Conservation (phyloP, 2,888 invertebrate genomes). For the Nowickia ferox region DNA sequence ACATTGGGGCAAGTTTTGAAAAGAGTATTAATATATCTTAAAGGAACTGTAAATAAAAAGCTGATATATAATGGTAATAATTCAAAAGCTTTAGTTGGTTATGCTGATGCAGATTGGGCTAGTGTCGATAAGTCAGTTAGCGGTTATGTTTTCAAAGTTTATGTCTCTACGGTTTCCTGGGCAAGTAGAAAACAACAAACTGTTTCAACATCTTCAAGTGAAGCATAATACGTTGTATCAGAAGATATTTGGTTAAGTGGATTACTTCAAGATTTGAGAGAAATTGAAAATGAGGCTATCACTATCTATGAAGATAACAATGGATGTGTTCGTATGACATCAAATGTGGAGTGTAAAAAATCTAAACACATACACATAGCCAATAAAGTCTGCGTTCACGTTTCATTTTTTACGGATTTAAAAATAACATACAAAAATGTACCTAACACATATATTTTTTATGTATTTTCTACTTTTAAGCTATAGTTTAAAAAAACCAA, state of each 20-base stretch:
- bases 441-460: too few species aligned
- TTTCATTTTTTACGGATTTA: too few species aligned
- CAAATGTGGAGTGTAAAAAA: neutral
- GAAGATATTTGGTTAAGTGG: conserved; percentile 31
- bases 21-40: conserved; percentile 32
- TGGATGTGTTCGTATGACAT: conserved; percentile 16
- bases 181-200: conserved; percentile 25
- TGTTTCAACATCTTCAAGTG: conserved; percentile 21
- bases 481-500: too few species aligned
- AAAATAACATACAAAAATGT: too few species aligned
- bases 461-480: too few species aligned
- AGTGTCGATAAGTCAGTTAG: neutral
- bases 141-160: conserved; percentile 5
- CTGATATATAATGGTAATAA: conserved; percentile 13
- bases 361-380: conserved; percentile 1
- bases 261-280: conserved; percentile 13
- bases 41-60: conserved; percentile 24
- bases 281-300: neutral
- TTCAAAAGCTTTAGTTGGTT: conserved; percentile 2
- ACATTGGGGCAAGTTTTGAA: conserved; percentile 39
- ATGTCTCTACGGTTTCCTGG: conserved; percentile 15
- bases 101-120: conserved; percentile 30
- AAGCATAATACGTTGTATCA: conserved; percentile 20
- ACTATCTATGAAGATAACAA: conserved; percentile 9
- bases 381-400: too few species aligned